Base-by-base conservation (phyloP, 23 tunicate species). In the Ciona savignyi region DNA sequence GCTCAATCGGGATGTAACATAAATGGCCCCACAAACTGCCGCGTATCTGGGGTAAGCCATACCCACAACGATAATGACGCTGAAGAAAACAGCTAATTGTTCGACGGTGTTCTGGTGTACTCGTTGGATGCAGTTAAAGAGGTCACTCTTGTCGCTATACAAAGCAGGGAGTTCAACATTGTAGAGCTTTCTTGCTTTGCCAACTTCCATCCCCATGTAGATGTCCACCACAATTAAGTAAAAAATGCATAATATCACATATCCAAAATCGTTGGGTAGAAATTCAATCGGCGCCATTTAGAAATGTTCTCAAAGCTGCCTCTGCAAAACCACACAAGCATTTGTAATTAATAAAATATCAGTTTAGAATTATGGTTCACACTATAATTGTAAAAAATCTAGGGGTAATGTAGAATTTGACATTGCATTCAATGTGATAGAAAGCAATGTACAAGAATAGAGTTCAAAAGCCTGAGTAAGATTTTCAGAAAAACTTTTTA, bases 81-180 rank as follows among this genome's bases (percentile, higher is more conserved):
- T 34, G 11, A 86, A 67, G 66, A 93, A 86, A 21, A 66, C 0
- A 19, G 94, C 85, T 0, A 87, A 25, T 27, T 71, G 64, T 63
- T 93, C 98, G 22, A 93, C 78, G 26, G 98, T 93, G 65, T 93
- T 93, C 63, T 93, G 98, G 67, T 93, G 98, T 60, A 94, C 98
- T 61, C 98, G 60, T 35, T 93, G 93, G 62, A 80, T 62, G 42
- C 98, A 93, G 81, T 93, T 93, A 82, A 93, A 93, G 32, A 78
- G 35, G 28, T 76, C 27, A 0, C 74, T 70, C 27, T 78, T 73
- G 26, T 79, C 82, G 62, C 93, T 85, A 78, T 93, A 93, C 94
- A 93, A 81, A 23, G 83, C 75, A 24, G 98, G 98, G 68, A 86
- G 86, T 30, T 71, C 34, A 23, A 93, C 98, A 4, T 61, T 84